Base-by-base conservation (phyloP, 2,797 vertebrate genomes). In the Columba guinea region DNA sequence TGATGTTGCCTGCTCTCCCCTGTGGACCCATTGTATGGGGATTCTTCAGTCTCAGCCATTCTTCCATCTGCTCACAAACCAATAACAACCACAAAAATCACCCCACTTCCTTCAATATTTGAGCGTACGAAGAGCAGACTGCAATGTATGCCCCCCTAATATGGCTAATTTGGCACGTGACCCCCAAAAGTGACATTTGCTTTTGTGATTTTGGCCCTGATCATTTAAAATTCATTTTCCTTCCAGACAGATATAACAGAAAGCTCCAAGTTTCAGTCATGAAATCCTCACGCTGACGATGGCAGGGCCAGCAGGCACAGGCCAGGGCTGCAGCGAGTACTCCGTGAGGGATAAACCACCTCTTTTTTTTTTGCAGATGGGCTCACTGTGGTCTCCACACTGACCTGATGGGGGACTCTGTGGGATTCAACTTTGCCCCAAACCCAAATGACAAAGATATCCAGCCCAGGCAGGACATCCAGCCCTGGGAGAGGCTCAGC, bases 11-110 rank as follows among this genome's bases (percentile, higher is more conserved):
- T 48, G 13, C n/a, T 84, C 37, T 73, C 19, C 34, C n/a, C 34
- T 64, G 5, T 1, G 5, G 15, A 64, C 8, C 5, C 0, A 0
- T 32, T 76, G 16, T 9, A 17, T 3, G 7, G 34, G 35, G 63
- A 20, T 70, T 59, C 59, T 79, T 60, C 70, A 63, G 8, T 4
- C 48, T 37, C 88, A 59, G 27, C 68, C 24, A 1, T 59, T 93
- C 30, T n/a, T 87, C 21, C 52, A 62, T 13, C 30, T 0, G 3
- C 30, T 35, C 48, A 17, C 0, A 0, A 78, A 46, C 7, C 74
- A 55, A 30, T 41, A 79, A 6, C 0, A 0, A 26, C n/a, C 22
- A 3, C 71, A 74, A 28, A 80, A 60, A 27, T 23, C 23, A 26
- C 17, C 35, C 8, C 11, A 3, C 21, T 52, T 58, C 34, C 20